Evolutionary conservation across 2,113 vertebrate species (phyloP).

Genomic region (Oreocharis arfaki): DNA sequence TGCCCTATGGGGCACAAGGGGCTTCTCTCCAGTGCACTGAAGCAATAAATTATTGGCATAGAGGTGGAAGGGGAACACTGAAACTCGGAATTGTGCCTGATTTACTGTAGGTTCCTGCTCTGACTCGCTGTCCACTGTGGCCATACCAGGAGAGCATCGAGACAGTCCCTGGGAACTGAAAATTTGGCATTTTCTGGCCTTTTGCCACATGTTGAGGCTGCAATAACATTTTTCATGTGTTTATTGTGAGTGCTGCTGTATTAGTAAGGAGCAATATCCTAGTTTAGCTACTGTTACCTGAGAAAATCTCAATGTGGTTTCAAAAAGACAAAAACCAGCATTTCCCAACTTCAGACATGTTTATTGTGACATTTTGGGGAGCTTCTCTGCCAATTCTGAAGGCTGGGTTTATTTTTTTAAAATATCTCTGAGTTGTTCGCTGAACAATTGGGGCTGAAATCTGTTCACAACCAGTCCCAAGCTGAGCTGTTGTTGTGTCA

Average conservation of each 20-base stretch:
- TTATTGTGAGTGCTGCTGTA: background rate
- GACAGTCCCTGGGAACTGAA: background rate
- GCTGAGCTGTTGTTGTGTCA: background rate
- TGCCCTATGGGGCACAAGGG: background rate
- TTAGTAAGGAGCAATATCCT: background rate
- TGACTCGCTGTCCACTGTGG: background rate
- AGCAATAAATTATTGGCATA: background rate
- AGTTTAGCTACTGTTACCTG: background rate
- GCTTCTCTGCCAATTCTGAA: background rate
- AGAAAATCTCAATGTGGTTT: background rate
- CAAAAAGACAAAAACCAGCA: background rate
- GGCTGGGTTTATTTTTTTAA: background rate
- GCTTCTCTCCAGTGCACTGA: background rate
- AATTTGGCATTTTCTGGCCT: background rate
- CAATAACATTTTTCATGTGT: rapidly evolving
- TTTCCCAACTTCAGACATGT: background rate
- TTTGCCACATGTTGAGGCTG: background rate
- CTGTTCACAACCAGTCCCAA: background rate
- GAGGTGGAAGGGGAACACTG: background rate
- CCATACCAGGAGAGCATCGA: rapidly evolving
- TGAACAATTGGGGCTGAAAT: background rate
- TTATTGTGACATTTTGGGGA: background rate
- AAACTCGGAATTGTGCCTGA: rapidly evolving
- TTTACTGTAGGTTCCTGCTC: background rate
- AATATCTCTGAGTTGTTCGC: background rate